A percentile compares a stretch with the other conserved stretches of the same genome.
Conservation (phyloP, 1,140 invertebrate species). For the Campoletis sonorensis region DNA sequence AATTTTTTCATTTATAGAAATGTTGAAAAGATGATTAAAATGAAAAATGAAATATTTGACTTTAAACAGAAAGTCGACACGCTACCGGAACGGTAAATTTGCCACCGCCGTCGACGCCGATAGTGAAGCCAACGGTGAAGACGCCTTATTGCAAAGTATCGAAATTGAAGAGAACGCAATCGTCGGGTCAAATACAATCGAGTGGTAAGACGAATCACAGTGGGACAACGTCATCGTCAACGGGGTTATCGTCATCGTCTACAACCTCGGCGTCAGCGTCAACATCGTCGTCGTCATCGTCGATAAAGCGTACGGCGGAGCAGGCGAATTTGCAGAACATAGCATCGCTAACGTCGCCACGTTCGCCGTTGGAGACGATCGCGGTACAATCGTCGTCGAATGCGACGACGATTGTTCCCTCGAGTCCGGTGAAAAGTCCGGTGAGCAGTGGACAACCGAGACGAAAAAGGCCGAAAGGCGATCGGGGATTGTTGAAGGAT, state of each 20-base stretch:
- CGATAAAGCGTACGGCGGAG: slow-evolving; percentile 64
- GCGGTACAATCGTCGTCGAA: too few species aligned
- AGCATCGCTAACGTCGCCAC: slow-evolving; percentile 62
- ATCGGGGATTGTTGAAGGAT: slow-evolving; percentile 80
- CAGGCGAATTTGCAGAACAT: slow-evolving; percentile 58
- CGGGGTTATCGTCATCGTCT: too few species aligned
- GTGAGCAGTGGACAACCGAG: too few species aligned
- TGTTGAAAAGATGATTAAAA: too few species aligned
- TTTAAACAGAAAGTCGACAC: slow-evolving; percentile 72
- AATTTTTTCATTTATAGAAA: too few species aligned
- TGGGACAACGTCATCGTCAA: slow-evolving; percentile 62
- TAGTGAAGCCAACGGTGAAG: slow-evolving; percentile 68
- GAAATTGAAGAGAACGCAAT: slow-evolving; percentile 72
- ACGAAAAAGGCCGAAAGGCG: slow-evolving; percentile 77
- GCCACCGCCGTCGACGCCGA: too few species aligned
- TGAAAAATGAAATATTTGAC: too few species aligned
- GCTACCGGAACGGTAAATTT: too few species aligned
- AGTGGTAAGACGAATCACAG: slow-evolving; percentile 59
- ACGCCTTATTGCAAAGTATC: slow-evolving; percentile 73
- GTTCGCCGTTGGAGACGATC: slow-evolving; percentile 70
- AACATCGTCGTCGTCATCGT: too few species aligned
- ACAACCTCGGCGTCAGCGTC: too few species aligned
- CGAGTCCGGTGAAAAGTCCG: too few species aligned
- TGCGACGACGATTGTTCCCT: too few species aligned
- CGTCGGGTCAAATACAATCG: slow-evolving; percentile 63